These are phyloP conservation scores for Corvus cornix DNA, from an alignment of 2,113 vertebrate genomes.

Conservation along the genomic window DNA sequence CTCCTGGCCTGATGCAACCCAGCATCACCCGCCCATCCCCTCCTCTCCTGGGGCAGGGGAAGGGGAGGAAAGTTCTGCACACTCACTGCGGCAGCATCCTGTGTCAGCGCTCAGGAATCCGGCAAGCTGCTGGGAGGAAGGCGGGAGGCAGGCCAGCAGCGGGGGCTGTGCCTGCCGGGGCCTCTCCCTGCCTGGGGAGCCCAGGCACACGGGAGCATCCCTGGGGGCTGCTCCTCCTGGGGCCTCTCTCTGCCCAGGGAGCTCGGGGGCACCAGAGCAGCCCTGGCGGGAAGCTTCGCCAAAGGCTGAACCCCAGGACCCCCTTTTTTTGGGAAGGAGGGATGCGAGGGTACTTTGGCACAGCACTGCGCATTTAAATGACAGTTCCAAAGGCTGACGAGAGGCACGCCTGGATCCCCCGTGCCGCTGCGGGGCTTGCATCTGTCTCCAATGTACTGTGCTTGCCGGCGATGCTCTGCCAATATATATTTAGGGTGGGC, in stretches of 20 bases:
- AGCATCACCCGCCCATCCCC: not conserved
- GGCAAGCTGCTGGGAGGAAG: slow-evolving; percentile 30
- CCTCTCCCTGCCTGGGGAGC: not conserved
- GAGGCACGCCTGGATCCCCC: not conserved
- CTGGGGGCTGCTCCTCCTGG: slow-evolving; percentile 24
- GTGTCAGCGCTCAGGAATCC: slow-evolving; percentile 79
- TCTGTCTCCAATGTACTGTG: not conserved
- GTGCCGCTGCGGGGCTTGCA: not conserved
- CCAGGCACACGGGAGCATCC: not conserved
- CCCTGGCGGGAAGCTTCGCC: not conserved
- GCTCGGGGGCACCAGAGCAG: rapidly evolving
- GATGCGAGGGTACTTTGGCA: not conserved
- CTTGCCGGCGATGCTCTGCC: not conserved
- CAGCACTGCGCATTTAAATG: not conserved
- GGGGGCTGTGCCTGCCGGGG: slow-evolving; percentile 43
- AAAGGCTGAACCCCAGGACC: not conserved
- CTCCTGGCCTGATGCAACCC: not conserved
- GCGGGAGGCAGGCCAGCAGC: not conserved
- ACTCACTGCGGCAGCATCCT: slow-evolving; percentile 47
- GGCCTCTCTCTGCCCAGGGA: not conserved
- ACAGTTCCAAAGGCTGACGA: not conserved
- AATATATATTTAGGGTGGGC: not conserved
- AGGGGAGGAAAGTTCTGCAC: slow-evolving; percentile 24
- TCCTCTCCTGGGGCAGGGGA: not conserved
- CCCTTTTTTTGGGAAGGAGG: not conserved